Conservation (phyloP, 1,140 invertebrate species). For the Calosoma granatense region DNA sequence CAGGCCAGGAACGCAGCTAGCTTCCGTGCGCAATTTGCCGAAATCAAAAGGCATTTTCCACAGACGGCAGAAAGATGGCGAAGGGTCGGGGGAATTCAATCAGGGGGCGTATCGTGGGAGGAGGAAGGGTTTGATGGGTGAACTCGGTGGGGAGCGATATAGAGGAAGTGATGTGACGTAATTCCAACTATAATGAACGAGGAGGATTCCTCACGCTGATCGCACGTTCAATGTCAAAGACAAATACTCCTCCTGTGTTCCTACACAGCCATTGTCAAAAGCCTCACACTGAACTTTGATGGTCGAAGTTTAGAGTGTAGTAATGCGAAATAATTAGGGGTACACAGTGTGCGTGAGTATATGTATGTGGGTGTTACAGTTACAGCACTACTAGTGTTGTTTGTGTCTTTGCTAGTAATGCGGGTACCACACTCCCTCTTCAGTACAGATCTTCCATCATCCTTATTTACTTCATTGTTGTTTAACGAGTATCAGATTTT, state of each 20-base stretch:
- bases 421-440: too few relatives aligned
- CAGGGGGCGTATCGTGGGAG: background rate
- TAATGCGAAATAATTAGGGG: constrained; percentile 6
- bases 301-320: background rate
- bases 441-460: too few relatives aligned
- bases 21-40: background rate
- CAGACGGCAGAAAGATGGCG: background rate
- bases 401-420: too few relatives aligned
- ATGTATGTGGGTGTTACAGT: background rate
- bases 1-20: background rate
- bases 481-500: too few relatives aligned
- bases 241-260: background rate
- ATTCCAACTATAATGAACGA: constrained; percentile 1
- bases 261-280: constrained; percentile 2
- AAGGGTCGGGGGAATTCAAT: background rate
- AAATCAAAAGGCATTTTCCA: constrained; percentile 9
- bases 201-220: background rate
- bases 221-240: constrained; percentile 6
- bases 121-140: background rate
- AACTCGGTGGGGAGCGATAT: background rate
- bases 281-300: constrained; percentile 5
- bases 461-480: too few relatives aligned
- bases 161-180: background rate
- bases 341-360: background rate
- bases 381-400: too few relatives aligned